Evolutionary conservation across 2,113 vertebrate species (phyloP).

Genomic region (Ornithorhynchus anatinus): DNA sequence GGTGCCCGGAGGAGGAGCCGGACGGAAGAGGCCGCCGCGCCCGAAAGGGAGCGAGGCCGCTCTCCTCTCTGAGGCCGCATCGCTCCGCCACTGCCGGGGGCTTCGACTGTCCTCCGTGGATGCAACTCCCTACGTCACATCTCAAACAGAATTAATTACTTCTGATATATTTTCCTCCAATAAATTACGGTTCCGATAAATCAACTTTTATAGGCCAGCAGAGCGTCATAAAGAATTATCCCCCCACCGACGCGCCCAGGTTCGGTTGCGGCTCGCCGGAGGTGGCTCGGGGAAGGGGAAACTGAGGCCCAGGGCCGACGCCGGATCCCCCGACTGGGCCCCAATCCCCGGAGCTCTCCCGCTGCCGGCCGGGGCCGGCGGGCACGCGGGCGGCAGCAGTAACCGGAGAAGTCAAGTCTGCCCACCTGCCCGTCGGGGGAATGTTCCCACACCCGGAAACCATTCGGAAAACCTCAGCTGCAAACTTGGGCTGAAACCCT

Average conservation of each 20-base stretch:
- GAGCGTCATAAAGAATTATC: slow-evolving; percentile 62
- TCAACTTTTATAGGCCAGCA: slow-evolving; percentile 58
- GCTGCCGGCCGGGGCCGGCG: too few relatives aligned
- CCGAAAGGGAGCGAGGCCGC: slow-evolving; percentile 41
- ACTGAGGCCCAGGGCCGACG: slow-evolving; percentile 7
- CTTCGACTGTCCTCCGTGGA: slow-evolving; percentile 65
- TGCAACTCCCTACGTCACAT: slow-evolving; percentile 60
- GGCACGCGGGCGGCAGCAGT: too few relatives aligned
- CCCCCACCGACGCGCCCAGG: slow-evolving; percentile 35
- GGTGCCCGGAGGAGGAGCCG: neutral
- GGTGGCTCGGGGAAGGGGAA: slow-evolving; percentile 29
- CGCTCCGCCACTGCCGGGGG: slow-evolving; percentile 56
- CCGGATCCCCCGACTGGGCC: too few relatives aligned
- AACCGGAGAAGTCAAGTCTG: too few relatives aligned
- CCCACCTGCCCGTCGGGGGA: too few relatives aligned
- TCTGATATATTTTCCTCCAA: slow-evolving; percentile 66
- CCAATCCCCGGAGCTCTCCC: too few relatives aligned
- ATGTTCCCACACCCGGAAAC: too few relatives aligned
- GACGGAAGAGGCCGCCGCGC: neutral
- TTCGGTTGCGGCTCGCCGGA: slow-evolving; percentile 18
- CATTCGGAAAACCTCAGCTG: too few relatives aligned
- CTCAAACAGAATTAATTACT: slow-evolving; percentile 73
- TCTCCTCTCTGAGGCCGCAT: slow-evolving; percentile 69
- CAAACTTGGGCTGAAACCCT: too few relatives aligned
- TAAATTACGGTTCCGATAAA: slow-evolving; percentile 65